Conservation (phyloP, 2,797 vertebrate genomes). For the Otolemur crassicaudatus region DNA sequence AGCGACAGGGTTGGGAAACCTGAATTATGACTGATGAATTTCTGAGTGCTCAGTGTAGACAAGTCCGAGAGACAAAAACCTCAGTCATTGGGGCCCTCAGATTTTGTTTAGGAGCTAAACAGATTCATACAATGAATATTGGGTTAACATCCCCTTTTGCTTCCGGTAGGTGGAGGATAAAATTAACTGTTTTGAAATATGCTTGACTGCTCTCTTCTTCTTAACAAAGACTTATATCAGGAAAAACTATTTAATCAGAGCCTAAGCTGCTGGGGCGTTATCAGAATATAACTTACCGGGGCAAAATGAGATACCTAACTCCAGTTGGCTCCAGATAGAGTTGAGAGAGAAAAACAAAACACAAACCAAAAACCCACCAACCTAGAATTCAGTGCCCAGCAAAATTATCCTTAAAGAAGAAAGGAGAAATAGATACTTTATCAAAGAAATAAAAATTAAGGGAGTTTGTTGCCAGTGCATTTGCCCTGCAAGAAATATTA, state of each 20-base stretch:
- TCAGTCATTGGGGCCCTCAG: not conserved
- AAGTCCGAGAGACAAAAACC: not conserved
- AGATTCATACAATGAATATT: not conserved
- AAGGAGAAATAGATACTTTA: not conserved
- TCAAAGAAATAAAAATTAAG: not conserved
- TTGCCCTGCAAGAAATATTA: not conserved
- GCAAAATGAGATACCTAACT: not conserved
- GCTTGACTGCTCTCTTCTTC: not conserved
- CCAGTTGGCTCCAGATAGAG: not conserved
- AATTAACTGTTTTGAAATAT: not conserved
- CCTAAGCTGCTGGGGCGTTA: not conserved
- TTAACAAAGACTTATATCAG: not conserved
- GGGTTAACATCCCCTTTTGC: not conserved
- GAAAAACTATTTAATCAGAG: not conserved
- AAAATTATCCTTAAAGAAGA: not conserved
- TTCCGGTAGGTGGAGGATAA: not conserved
- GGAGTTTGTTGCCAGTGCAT: not conserved
- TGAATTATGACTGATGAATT: not conserved
- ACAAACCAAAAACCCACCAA: not conserved
- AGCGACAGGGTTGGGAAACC: not conserved
- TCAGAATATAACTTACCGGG: not conserved
- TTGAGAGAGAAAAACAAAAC: not conserved
- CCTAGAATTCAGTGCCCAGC: not conserved
- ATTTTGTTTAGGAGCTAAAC: not conserved
- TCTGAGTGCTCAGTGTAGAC: too few relatives aligned